Conservation (phyloP, 1,140 invertebrate genomes). For the Heliothis subflexa region DNA sequence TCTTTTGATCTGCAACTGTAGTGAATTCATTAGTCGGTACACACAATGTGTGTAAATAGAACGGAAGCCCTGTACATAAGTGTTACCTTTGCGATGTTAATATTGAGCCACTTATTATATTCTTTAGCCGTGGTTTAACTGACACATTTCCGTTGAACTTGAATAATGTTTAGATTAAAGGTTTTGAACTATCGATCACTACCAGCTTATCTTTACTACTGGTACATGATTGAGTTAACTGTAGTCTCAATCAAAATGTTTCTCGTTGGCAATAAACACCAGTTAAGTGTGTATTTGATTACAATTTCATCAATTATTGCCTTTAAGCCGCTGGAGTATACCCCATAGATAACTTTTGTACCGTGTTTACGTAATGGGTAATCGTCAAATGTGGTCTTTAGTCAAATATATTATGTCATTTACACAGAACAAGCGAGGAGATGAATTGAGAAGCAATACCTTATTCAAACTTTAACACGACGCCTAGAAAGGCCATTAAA, state of each 20-base stretch:
- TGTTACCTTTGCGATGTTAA: constrained; percentile 64
- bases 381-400: no score
- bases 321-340: background rate
- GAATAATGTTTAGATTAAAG: constrained; percentile 32
- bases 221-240: constrained; percentile 24
- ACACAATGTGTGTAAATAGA: constrained; percentile 81
- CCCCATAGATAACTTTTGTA: no score
- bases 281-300: background rate
- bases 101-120: constrained; percentile 55
- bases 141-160: constrained; percentile 38
- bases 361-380: no score
- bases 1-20: constrained; percentile 76
- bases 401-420: background rate
- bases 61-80: constrained; percentile 77
- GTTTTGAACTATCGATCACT: constrained; percentile 7
- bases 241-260: background rate
- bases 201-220: background rate
- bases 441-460: background rate
- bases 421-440: background rate
- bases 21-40: constrained; percentile 79
- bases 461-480: background rate
- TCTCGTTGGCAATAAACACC: background rate
- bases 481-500: constrained; percentile 7
- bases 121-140: constrained; percentile 29
- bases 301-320: background rate